Base-by-base conservation (phyloP, 2,797 vertebrate species). In the Phylloscopus collybita region DNA sequence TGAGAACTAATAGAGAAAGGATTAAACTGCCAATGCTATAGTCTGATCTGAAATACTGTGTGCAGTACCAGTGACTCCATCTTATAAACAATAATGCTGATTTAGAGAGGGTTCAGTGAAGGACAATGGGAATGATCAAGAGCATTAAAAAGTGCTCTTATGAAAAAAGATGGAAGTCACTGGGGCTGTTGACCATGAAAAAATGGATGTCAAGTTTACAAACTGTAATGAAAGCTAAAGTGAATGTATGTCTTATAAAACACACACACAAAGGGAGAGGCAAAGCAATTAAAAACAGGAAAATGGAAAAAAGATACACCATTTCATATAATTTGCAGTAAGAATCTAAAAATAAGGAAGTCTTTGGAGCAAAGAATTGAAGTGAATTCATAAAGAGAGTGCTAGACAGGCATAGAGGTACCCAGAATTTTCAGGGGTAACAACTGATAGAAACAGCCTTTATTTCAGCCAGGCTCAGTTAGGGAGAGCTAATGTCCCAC, bases 41-140 rank as follows among this genome's bases (percentile, higher is more conserved):
- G 76, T 70, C 86, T 93, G 91, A 96, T 97, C 83, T 95, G 86
- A 96, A 96, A 94, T 88, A 92, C 71, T 93, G 71, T 65, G 94
- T 87, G 82, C 86, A 85, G 91, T 95, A 93, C 92, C 83, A 93
- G 64, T 87, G 94, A 90, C 91, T 94, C 78, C 80, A 84, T 95
- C 82, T 91, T 93, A 92, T 86, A 95, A 94, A 96, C 87, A 96
- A 94, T 90, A 96, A 92, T 87, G 80, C 94, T 96, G 92, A 96
- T 94, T 95, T 93, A 96, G 66, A 95, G 86, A 94, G 90, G 83
- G 82, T 96, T 96, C 91, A 93, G 60, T 88, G 64, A 96, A 96
- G 80, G 95, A 96, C 92, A 97, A 94, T 92, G 64, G 66, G 18
- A 94, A 92, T 90, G 85, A 94, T 91, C 90, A 96, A 96, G 83